A percentile compares a stretch with the other conserved stretches of the same genome.
Evolutionary conservation across 2,113 vertebrate genomes (phyloP).

Genomic region (Accipiter virgatus): DNA sequence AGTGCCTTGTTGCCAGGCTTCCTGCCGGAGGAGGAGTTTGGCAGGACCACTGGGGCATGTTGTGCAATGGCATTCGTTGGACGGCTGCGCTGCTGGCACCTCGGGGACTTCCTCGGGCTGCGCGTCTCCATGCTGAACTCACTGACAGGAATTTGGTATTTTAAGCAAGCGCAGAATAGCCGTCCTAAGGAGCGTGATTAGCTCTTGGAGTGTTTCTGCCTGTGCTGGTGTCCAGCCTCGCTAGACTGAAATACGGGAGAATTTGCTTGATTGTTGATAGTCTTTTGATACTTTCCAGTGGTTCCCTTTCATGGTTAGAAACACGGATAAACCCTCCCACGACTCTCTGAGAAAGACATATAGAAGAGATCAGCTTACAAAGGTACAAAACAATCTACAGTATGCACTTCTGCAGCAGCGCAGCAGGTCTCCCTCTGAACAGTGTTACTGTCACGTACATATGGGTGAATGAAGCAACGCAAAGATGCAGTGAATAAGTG

Average conservation of each 20-base stretch:
- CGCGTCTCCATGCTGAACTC: fast-evolving
- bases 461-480: background rate
- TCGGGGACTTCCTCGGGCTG: background rate
- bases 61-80: background rate
- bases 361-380: background rate
- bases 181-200: background rate
- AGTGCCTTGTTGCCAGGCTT: slow-evolving; percentile 27
- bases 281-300: background rate
- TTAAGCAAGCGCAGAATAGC: background rate
- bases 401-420: background rate
- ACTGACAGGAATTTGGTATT: background rate
- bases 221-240: background rate
- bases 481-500: background rate
- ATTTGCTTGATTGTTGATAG: background rate
- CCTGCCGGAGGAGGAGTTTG: slow-evolving; percentile 12
- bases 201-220: background rate
- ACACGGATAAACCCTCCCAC: background rate
- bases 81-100: background rate
- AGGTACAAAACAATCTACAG: background rate
- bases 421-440: background rate
- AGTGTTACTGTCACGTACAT: background rate
- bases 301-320: background rate
- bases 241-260: background rate
- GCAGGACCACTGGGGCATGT: background rate
- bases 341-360: background rate